A percentile compares a stretch with the other conserved stretches of the same genome.
These are phyloP conservation scores for Spialia ferax DNA, from an alignment of 2,888 invertebrate genomes.

Conservation along the genomic window DNA sequence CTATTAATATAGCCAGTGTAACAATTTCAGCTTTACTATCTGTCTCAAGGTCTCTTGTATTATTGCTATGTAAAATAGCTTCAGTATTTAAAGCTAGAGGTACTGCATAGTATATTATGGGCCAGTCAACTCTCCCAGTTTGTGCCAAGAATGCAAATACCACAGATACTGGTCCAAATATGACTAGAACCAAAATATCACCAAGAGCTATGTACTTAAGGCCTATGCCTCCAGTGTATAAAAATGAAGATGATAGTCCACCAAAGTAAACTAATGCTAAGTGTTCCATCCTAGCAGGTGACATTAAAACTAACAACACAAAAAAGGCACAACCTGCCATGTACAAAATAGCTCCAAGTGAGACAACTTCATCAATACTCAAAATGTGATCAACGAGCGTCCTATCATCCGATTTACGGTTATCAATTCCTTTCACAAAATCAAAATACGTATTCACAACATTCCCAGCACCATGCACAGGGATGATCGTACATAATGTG, in stretches of 20 bases:
- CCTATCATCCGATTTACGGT: conserved; percentile 96
- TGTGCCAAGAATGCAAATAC: conserved; percentile 97
- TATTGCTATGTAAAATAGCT: conserved; percentile 98
- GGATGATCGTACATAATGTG: conserved; percentile 94
- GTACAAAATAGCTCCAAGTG: conserved; percentile 95
- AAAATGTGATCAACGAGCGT: conserved; percentile 97
- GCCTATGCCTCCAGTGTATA: conserved; percentile 98
- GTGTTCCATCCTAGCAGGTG: conserved; percentile 98
- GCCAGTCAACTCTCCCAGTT: conserved; percentile 96
- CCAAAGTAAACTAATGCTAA: conserved; percentile 98
- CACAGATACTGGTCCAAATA: conserved; percentile 97
- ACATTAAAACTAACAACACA: conserved; percentile 91
- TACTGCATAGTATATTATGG: conserved; percentile 96
- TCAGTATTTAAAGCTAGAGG: conserved; percentile 98
- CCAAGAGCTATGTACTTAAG: conserved; percentile 98
- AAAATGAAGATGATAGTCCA: conserved; percentile 96
- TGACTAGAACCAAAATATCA: conserved; percentile 95
- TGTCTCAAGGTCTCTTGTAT: conserved; percentile 96
- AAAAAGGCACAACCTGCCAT: conserved; percentile 95
- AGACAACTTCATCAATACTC: conserved; percentile 90
- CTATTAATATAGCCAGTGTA: conserved; percentile 97
- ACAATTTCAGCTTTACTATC: conserved; percentile 97
- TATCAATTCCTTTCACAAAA: conserved; percentile 97
- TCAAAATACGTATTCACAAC: conserved; percentile 99
- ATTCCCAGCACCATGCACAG: conserved; percentile 98